Evolutionary conservation across 2,113 vertebrate species (phyloP).

Genomic region (Crypturellus undulatus): DNA sequence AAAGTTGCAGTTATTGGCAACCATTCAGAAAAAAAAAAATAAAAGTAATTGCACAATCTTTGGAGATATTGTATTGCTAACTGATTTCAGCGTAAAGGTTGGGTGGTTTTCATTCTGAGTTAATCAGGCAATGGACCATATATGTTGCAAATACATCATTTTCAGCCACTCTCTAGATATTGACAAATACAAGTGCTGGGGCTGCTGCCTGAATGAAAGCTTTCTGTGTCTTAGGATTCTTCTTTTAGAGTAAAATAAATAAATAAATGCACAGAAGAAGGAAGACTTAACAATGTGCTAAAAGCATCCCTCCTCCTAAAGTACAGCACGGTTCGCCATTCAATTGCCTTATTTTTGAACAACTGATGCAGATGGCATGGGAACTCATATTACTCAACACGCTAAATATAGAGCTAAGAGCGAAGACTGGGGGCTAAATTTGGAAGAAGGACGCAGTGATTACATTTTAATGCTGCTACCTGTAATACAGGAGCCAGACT

Average conservation of each 20-base stretch:
- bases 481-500: background rate
- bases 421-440: background rate
- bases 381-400: background rate
- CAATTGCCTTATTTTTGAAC: conserved; percentile 13
- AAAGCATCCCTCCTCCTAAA: conserved; percentile 8
- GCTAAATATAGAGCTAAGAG: conserved; percentile 29
- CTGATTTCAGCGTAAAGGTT: conserved; percentile 69
- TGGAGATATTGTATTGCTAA: conserved; percentile 72
- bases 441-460: background rate
- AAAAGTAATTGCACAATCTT: conserved; percentile 77
- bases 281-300: background rate
- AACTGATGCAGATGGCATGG: conserved; percentile 35
- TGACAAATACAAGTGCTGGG: conserved; percentile 68
- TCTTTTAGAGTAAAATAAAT: conserved; percentile 6
- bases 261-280: background rate
- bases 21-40: conserved; percentile 70
- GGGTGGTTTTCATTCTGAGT: conserved; percentile 75
- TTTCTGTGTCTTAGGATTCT: background rate
- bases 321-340: background rate
- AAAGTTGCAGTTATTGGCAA: conserved; percentile 80
- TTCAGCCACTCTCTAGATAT: conserved; percentile 52
- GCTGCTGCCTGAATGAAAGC: conserved; percentile 21
- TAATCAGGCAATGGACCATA: conserved; percentile 74
- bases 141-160: conserved; percentile 67
- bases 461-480: background rate